Conservation (phyloP, 1,140 invertebrate species). For the Cotesia chilonis region DNA sequence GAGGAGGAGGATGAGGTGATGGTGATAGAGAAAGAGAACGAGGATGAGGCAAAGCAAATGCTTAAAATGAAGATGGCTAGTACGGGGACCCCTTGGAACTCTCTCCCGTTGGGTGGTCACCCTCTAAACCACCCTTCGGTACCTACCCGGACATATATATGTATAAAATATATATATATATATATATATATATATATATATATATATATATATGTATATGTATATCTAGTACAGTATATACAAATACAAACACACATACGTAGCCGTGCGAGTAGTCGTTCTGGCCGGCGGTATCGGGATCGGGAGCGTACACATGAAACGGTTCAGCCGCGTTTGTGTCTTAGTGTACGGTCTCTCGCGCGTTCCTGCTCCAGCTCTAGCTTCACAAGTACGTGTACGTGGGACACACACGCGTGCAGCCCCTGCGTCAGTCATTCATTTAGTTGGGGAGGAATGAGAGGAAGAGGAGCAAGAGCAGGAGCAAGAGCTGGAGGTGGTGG, state of each 20-base stretch:
- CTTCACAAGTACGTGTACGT: constrained; percentile 35
- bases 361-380: background rate
- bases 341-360: constrained; percentile 21
- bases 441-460: constrained; percentile 50
- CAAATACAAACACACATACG: too few relatives aligned
- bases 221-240: background rate
- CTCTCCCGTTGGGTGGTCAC: constrained; percentile 15
- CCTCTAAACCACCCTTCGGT: constrained; percentile 35
- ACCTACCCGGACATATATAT: constrained; percentile 33
- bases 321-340: constrained; percentile 29
- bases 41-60: constrained; percentile 46
- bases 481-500: constrained; percentile 48
- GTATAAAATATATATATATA: constrained; percentile 33
- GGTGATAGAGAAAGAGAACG: constrained; percentile 40
- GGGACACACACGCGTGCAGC: constrained; percentile 51
- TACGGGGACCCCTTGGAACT: constrained; percentile 44
- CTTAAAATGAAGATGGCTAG: constrained; percentile 63
- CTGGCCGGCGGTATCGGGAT: constrained; percentile 4
- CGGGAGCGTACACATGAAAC: constrained; percentile 36
- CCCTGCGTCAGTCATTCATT: constrained; percentile 65
- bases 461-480: constrained; percentile 50
- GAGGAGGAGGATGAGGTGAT: constrained; percentile 39
- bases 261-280: background rate
- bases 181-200: constrained; percentile 33
- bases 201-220: constrained; percentile 33